Evolutionary conservation across 2,888 invertebrate species (phyloP).

Genomic region (Dryadula phaetusa): DNA sequence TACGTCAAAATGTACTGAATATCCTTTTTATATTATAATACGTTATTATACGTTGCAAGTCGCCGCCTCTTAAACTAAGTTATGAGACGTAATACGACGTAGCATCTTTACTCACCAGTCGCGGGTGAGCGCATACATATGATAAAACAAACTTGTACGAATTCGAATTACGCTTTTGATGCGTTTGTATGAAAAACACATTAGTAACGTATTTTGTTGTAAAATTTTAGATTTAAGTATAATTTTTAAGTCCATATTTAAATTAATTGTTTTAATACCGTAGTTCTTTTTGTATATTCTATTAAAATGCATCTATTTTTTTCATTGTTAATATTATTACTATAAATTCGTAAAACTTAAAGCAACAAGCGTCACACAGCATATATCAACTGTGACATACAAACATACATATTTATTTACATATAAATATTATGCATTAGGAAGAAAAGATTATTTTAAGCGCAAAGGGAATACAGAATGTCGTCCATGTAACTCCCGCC

Average conservation of each 20-base stretch:
- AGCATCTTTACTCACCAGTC: constrained; percentile 43
- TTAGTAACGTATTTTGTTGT: no score
- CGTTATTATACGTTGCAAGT: constrained; percentile 43
- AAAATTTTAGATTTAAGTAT: no score
- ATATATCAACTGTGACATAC: no score
- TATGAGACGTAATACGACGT: constrained; percentile 54
- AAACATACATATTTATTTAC: not conserved
- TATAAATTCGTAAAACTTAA: no score
- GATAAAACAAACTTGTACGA: not conserved
- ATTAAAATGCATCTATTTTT: no score
- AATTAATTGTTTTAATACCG: no score
- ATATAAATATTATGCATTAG: not conserved
- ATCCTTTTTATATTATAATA: constrained; percentile 43
- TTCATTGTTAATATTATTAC: no score
- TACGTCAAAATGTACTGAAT: constrained; percentile 11
- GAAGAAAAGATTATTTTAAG: not conserved
- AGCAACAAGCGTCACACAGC: not conserved
- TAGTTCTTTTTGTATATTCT: no score
- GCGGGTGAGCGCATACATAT: constrained; percentile 19
- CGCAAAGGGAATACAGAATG: not conserved
- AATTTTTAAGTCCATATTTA: no score
- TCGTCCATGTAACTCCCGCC: not conserved
- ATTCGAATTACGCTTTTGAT: constrained; percentile 4
- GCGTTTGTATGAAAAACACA: no score
- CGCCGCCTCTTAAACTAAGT: constrained; percentile 52